Evolutionary conservation across 2,888 invertebrate species (phyloP), one percentile per base, ranked within the genome.

Genomic region (Ypsolopha scabrella): DNA sequence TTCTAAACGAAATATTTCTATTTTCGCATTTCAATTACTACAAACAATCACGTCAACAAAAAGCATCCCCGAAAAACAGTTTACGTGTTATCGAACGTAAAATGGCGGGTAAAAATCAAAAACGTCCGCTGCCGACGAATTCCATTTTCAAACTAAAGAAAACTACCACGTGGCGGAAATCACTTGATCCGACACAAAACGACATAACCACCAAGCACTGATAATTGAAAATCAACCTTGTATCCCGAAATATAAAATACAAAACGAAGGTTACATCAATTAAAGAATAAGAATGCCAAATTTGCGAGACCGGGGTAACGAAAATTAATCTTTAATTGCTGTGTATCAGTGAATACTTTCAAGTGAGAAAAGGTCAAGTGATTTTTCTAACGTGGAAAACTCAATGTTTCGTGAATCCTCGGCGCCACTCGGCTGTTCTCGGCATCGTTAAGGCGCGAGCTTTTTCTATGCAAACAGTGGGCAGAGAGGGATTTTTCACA

Each of bases 81-180:
- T 24, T 24, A 24, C 24, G 24, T 24, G 24, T 24, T 24, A 24
- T 24, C 24, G 24, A 24, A 24, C 24, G 24, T 24, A 24, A 24
- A 24, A 24, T 24, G 24, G 24, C 24, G 24, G 24, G 24, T 24
- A 24, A 24, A 24, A 24, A 24, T 3, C n/a, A 44, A 43, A n/a
- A 39, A 38, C 52, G 52, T 52, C 11, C 38, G 34, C 38, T 41
- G 7, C 14, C 39, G 33, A 33, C 44, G 52, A 45, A 33, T 46
- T 46, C 74, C 68, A 61, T 65, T 70, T 70, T 68, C 70, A 58
- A 60, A 80, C 80, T 80, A 79, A 73, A 72, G 72, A 54, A 58
- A 70, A 62, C 3, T 8, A n/a, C 11, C 80, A 79, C 76, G 77
- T 79, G 74, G 65, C 62, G 59, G 63, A 61, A 66, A 62, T 65